A percentile compares a stretch with the other conserved stretches of the same genome.
Evolutionary conservation across 2,797 vertebrate genomes (phyloP).

Genomic region (Sebastes nivosus): DNA sequence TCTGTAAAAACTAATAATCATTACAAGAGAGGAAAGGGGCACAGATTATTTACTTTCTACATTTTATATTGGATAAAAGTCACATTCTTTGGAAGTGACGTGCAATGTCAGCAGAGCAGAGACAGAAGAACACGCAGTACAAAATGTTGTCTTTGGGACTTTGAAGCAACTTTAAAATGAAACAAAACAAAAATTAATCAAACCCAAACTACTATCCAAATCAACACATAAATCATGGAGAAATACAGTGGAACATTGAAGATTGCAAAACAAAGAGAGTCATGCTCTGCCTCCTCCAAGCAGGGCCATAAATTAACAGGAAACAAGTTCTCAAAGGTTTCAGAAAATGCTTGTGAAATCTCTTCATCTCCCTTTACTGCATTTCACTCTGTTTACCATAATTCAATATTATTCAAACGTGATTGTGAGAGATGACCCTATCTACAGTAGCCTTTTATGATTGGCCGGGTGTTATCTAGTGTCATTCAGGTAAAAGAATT

Average conservation of each 20-base stretch:
- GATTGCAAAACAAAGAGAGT: neutral
- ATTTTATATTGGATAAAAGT: constrained; percentile 49
- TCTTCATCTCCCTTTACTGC: neutral
- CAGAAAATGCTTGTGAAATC: constrained; percentile 5
- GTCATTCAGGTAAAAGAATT: neutral
- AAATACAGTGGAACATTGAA: constrained; percentile 32
- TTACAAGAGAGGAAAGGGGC: constrained; percentile 49
- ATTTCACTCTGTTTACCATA: neutral
- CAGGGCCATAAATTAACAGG: neutral
- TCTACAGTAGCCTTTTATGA: neutral
- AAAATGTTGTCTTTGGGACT: constrained; percentile 19
- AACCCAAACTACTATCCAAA: constrained; percentile 22
- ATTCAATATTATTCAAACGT: neutral
- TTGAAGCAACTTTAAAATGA: constrained; percentile 39
- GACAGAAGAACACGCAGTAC: constrained; percentile 34
- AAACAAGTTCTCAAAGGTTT: neutral
- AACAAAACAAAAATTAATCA: constrained; percentile 9
- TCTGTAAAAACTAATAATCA: constrained; percentile 76
- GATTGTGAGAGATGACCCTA: neutral
- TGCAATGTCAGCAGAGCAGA: constrained; percentile 44
- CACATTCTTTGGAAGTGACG: constrained; percentile 26
- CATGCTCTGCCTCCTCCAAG: neutral
- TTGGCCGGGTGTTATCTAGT: neutral
- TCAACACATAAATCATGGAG: constrained; percentile 11
- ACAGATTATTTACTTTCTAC: constrained; percentile 62